Conservation (phyloP, 1,140 invertebrate genomes). For the Trypoxylus dichotomus region DNA sequence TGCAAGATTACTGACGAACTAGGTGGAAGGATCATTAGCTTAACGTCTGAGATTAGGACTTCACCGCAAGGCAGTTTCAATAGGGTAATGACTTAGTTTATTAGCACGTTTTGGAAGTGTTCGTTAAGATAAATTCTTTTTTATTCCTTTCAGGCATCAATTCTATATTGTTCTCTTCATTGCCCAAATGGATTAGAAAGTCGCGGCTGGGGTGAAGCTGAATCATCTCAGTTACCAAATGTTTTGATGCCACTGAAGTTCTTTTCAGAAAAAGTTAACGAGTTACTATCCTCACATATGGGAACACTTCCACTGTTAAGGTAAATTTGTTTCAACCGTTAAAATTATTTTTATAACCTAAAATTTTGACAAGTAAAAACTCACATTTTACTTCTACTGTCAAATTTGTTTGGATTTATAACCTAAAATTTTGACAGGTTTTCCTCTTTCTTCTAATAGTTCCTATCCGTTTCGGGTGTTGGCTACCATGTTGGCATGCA, state of each 20-base stretch:
- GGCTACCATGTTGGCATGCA: too few species aligned
- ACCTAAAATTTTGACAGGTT: too few species aligned
- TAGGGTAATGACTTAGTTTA: slow-evolving; percentile 45
- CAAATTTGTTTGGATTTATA: too few species aligned
- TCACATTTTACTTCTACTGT: too few species aligned
- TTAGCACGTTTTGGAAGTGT: not conserved
- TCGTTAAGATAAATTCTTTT: not conserved
- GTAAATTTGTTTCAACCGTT: slow-evolving; percentile 48
- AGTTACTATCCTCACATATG: slow-evolving; percentile 68
- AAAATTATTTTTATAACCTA: too few species aligned
- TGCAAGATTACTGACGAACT: slow-evolving; percentile 71
- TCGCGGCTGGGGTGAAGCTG: slow-evolving; percentile 69
- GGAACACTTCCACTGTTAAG: slow-evolving; percentile 72
- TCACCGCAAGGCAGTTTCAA: slow-evolving; percentile 60
- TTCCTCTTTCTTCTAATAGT: too few species aligned
- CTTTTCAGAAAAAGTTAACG: slow-evolving; percentile 64
- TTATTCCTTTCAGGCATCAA: slow-evolving; percentile 56
- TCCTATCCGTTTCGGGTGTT: too few species aligned
- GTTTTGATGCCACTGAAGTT: slow-evolving; percentile 67
- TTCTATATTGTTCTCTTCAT: slow-evolving; percentile 66
- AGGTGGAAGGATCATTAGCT: slow-evolving; percentile 70
- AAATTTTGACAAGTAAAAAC: too few species aligned
- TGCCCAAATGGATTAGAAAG: slow-evolving; percentile 54
- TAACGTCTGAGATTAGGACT: slow-evolving; percentile 59
- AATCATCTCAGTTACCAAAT: slow-evolving; percentile 70